Conservation (phyloP, 2,113 vertebrate genomes). For the Sturnus vulgaris region DNA sequence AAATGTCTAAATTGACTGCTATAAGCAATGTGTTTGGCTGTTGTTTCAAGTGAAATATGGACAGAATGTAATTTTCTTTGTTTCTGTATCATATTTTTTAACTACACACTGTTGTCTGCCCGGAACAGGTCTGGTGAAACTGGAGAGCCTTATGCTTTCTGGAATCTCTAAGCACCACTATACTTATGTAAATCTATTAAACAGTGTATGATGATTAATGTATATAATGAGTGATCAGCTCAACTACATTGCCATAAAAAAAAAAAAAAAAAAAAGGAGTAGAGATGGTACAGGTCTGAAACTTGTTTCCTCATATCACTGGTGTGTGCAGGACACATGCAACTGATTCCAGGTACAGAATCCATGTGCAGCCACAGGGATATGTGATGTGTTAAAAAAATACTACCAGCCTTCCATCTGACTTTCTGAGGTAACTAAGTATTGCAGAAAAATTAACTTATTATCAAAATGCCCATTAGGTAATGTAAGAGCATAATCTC, state of each 20-base stretch:
- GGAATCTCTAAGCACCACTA: not conserved
- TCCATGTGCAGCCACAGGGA: not conserved
- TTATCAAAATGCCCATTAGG: not conserved
- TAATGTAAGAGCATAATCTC: not conserved
- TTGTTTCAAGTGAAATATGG: slow-evolving; percentile 21
- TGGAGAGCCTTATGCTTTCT: not conserved
- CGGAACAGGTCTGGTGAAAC: not conserved
- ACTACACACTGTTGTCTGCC: not conserved
- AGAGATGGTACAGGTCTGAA: not conserved
- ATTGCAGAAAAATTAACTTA: not conserved
- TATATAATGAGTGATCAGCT: not conserved
- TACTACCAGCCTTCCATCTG: not conserved
- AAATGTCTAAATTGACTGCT: slow-evolving; percentile 29
- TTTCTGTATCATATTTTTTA: not conserved
- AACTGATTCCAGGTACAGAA: not conserved
- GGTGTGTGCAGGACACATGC: not conserved
- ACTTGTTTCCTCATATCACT: not conserved
- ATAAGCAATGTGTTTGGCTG: not conserved
- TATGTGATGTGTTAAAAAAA: not conserved
- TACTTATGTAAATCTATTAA: not conserved
- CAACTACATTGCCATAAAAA: not conserved
- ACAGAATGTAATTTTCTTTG: slow-evolving; percentile 6
- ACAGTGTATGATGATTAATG: not conserved
- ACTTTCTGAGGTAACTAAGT: not conserved
- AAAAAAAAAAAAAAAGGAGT: not conserved